phyloP scores from a whole-genome alignment of 2,888 invertebrate genomes.

The Clanis bilineata region DNA sequence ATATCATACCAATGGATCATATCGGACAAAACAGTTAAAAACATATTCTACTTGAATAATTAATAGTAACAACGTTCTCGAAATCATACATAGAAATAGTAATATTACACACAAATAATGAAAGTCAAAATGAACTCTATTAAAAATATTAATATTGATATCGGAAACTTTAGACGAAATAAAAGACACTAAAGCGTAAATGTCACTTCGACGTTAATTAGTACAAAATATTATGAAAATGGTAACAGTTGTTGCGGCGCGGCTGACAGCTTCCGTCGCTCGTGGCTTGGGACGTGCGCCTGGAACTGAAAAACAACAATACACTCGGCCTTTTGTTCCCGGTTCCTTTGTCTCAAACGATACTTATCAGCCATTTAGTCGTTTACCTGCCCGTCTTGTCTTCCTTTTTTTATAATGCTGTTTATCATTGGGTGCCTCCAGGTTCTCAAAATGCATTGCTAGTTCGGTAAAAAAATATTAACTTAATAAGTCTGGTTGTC shows the following conservation, averaged over 20 bases:
- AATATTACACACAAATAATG: too few relatives aligned
- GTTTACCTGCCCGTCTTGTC: slow-evolving; percentile 65
- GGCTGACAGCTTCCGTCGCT: slow-evolving; percentile 2
- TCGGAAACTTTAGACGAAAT: too few relatives aligned
- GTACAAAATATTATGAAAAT: background rate
- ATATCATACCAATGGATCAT: too few relatives aligned
- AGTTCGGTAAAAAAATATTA: too few relatives aligned
- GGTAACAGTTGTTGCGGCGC: background rate
- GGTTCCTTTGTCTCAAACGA: slow-evolving; percentile 72
- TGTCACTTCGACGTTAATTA: slow-evolving; percentile 8
- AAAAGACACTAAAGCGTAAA: background rate
- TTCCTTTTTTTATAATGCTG: slow-evolving; percentile 58
- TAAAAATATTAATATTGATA: too few relatives aligned
- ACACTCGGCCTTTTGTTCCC: slow-evolving; percentile 59
- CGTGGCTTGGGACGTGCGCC: slow-evolving; percentile 15
- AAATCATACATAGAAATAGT: too few relatives aligned
- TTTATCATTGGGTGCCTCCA: slow-evolving; percentile 28
- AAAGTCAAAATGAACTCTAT: too few relatives aligned
- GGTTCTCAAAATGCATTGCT: background rate
- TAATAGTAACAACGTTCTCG: too few relatives aligned
- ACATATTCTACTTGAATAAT: too few relatives aligned
- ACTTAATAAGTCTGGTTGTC: too few relatives aligned
- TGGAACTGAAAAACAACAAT: slow-evolving; percentile 67
- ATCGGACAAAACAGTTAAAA: too few relatives aligned
- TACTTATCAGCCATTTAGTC: slow-evolving; percentile 73